A percentile compares a stretch with the other conserved stretches of the same genome.
Conservation (phyloP, 2,113 vertebrate genomes). For the Nannobrachium achirus region DNA sequence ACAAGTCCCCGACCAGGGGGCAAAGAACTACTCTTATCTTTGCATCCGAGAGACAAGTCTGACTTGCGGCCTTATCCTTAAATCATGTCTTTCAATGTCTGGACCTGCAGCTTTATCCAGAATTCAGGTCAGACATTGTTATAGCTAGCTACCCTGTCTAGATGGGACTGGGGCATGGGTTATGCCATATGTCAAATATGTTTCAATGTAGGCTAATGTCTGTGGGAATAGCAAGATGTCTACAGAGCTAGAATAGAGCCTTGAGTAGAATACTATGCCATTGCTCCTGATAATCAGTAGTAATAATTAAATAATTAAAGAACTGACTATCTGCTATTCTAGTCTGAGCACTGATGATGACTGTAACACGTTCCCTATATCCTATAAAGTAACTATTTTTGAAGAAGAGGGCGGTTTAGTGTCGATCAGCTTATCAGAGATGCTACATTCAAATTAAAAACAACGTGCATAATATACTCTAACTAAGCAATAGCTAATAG, state of each 20-base stretch:
- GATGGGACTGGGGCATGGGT: constrained; percentile 59
- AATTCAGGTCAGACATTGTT: constrained; percentile 75
- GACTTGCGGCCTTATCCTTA: neutral
- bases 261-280: constrained; percentile 26
- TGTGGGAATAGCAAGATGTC: neutral
- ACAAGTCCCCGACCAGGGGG: no score
- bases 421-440: no score
- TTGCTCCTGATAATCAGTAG: no score
- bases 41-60: constrained; percentile 11
- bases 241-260: constrained; percentile 3
- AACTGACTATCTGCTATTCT: no score
- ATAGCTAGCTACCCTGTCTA: constrained; percentile 38
- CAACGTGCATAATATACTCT: no score
- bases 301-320: no score
- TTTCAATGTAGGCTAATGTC: constrained; percentile 1
- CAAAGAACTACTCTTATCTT: constrained; percentile 10
- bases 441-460: no score
- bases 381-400: neutral
- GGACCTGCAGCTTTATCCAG: constrained; percentile 51
- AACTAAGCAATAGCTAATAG: no score
- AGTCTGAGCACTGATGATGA: no score
- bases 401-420: neutral
- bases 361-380: no score
- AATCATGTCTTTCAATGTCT: constrained; percentile 29
- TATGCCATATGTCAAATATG: constrained; percentile 68